These are phyloP conservation scores for Diphyllodes magnificus DNA, from an alignment of 2,113 vertebrate species.

Conservation along the genomic window DNA sequence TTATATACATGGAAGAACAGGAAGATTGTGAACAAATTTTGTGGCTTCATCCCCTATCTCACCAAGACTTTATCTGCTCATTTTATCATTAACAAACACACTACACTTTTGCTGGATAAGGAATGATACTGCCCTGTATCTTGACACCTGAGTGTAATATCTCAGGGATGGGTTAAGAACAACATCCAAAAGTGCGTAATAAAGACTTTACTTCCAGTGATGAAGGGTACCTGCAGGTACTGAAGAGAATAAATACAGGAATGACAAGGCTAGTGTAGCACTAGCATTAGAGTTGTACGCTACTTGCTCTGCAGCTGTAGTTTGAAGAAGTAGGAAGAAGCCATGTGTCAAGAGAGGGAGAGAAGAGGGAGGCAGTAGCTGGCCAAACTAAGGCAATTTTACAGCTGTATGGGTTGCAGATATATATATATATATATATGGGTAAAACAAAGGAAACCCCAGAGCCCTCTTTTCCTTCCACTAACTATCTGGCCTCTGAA, in stretches of 20 bases:
- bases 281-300: background rate
- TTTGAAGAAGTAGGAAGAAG: background rate
- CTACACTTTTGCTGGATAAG: background rate
- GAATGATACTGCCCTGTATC: background rate
- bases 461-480: background rate
- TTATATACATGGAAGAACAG: background rate
- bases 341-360: background rate
- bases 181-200: background rate
- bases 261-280: background rate
- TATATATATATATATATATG: background rate
- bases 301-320: background rate
- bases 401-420: background rate
- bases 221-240: background rate
- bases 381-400: background rate
- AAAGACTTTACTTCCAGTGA: background rate
- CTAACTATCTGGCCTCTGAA: conserved; percentile 8
- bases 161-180: background rate
- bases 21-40: background rate
- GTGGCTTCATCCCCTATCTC: background rate
- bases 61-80: background rate
- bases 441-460: conserved; percentile 18
- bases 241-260: background rate
- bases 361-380: background rate
- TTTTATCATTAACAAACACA: background rate
- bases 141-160: background rate